Evolutionary conservation across 2,797 vertebrate species (phyloP).

Genomic region (Balearica regulorum): DNA sequence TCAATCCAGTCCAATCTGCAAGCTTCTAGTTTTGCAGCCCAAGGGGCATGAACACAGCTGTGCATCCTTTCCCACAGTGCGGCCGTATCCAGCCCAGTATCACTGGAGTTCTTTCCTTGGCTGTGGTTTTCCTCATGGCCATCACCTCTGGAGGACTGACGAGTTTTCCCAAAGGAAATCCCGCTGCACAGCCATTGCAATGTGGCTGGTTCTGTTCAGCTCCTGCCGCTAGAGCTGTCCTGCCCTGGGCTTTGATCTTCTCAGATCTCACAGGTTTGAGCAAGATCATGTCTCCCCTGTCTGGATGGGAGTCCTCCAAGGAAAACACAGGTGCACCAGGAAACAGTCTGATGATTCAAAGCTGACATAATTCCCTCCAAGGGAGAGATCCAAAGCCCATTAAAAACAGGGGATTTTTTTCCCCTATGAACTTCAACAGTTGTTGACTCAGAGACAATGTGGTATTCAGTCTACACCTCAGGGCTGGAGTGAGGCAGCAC

Average conservation of each 20-base stretch:
- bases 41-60: fast-evolving
- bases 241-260: neutral
- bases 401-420: neutral
- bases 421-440: neutral
- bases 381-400: neutral
- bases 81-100: neutral
- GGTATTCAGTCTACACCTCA: neutral
- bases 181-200: neutral
- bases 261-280: neutral
- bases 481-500: neutral
- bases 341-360: neutral
- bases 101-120: neutral
- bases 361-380: neutral
- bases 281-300: neutral
- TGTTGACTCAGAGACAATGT: neutral
- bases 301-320: neutral
- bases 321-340: slow-evolving; percentile 32
- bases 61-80: neutral
- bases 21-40: neutral
- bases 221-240: neutral
- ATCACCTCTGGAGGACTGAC: neutral
- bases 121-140: neutral
- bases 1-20: neutral
- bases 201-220: neutral
- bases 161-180: neutral